Base-by-base conservation (phyloP, 2,797 vertebrate genomes). In the Petrocephalus sullivani region DNA sequence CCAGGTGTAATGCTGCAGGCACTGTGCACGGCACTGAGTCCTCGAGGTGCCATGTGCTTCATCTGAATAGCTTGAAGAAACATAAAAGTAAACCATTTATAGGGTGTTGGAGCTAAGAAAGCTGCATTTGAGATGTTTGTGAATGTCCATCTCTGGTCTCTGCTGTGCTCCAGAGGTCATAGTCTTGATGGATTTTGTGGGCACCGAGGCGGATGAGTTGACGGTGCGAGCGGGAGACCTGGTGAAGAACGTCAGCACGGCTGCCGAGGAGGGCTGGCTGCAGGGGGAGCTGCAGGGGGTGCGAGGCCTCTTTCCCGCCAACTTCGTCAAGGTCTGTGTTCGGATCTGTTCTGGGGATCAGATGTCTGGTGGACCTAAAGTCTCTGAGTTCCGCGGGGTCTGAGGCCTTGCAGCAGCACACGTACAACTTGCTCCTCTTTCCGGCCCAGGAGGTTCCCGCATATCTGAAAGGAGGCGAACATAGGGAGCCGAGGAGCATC, bases 191-290 rank as follows among this genome's bases (percentile, higher is more conserved):
- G 95, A 95, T 93, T 98, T 97, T 87, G 92, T 94, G 81, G 95
- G 95, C 84, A 95, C 92, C 86, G 91, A 93, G 90, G 90, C 71
- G 1, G 96, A 96, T 49, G 97, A 98, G 94, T 71, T 98, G 89
- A 95, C 91, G 3, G 89, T 97, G 87, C 93, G 54, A 12, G 92
- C 89, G 0, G 97, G 97, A 1, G 97, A 98, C 87, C 91, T 98
- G 89, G 92, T 98, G 88, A 96, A 93, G 90, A 95, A 96, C 0
- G 96, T 97, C 87, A 94, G 93, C 87, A 91, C 92, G 87, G 92
- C 93, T 10, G 89, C 89, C 0, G 94, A 96, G 86, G 95, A 95
- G 1, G 97, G 97, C n/a, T 98, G 97, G 97, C 93, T 98, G 89
- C 91, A 93, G 5, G 97, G 97, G 78, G 96, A 97, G 57, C 90